phyloP scores from a whole-genome alignment of 1,140 invertebrate genomes.

The Bombus consobrinus region DNA sequence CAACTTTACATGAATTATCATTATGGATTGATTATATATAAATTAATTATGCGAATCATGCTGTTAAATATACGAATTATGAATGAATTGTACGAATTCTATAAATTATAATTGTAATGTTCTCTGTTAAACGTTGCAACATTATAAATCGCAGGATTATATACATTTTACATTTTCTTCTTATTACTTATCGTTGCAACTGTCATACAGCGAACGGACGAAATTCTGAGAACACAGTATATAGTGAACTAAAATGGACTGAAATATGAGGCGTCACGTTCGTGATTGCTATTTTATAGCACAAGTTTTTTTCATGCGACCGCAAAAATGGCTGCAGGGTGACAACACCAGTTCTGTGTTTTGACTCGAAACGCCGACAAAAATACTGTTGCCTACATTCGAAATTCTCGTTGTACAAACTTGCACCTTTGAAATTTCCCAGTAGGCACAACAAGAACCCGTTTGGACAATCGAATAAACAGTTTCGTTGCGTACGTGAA shows the following conservation, averaged over 20 bases:
- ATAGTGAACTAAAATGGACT: neutral
- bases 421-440: neutral
- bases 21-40: no score
- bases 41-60: no score
- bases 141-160: neutral
- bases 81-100: neutral
- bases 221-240: neutral
- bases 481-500: neutral
- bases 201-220: neutral
- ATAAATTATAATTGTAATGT: neutral
- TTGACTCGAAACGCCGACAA: neutral
- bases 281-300: neutral
- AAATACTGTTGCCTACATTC: neutral
- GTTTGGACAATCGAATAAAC: neutral
- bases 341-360: neutral
- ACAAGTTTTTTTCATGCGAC: neutral
- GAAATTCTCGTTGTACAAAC: conserved; percentile 13
- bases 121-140: neutral
- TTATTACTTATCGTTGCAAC: neutral
- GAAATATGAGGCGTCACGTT: neutral
- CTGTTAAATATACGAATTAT: neutral
- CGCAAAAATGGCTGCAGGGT: conserved; percentile 6
- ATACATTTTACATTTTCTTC: neutral
- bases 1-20: no score
- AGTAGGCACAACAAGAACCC: neutral